Conservation (phyloP, 2,888 invertebrate species). For the Tortricodes alternella region DNA sequence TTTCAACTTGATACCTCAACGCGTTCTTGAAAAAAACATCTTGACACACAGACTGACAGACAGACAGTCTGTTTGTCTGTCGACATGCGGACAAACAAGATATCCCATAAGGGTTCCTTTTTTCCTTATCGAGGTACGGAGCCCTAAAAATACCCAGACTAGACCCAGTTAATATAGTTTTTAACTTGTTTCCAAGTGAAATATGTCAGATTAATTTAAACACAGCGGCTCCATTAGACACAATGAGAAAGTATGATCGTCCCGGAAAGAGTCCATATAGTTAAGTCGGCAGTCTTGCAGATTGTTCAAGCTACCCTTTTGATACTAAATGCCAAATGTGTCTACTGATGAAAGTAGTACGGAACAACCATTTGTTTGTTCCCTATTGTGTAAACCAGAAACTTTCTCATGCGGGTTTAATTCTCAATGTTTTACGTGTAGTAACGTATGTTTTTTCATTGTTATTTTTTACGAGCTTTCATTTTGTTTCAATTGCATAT, state of each 20-base stretch:
- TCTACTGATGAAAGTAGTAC: conserved; percentile 3
- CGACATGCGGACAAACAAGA: background rate
- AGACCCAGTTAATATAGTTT: background rate
- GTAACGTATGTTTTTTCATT: background rate
- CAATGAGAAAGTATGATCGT: background rate
- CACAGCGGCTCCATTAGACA: conserved; percentile 1
- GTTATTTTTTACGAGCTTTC: background rate
- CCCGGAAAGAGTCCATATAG: background rate
- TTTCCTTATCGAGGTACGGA: no score
- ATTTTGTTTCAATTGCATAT: background rate
- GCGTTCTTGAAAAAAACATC: no score
- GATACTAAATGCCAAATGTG: background rate
- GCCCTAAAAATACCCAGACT: no score
- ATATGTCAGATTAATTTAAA: background rate
- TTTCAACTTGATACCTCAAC: no score
- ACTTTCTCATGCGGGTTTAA: conserved; percentile 1
- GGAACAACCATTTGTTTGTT: background rate
- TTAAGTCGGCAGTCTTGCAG: background rate
- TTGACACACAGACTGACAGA: no score
- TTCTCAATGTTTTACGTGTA: background rate
- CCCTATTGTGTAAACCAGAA: background rate
- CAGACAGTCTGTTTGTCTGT: no score
- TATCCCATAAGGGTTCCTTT: no score
- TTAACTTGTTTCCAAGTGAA: background rate
- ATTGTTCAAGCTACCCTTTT: conserved; percentile 6